Percentiles rank a stretch among this genome's conserved stretches.
phyloP scores from a whole-genome alignment of 2,797 vertebrate genomes.

The Enteromius thamalakanensis region DNA sequence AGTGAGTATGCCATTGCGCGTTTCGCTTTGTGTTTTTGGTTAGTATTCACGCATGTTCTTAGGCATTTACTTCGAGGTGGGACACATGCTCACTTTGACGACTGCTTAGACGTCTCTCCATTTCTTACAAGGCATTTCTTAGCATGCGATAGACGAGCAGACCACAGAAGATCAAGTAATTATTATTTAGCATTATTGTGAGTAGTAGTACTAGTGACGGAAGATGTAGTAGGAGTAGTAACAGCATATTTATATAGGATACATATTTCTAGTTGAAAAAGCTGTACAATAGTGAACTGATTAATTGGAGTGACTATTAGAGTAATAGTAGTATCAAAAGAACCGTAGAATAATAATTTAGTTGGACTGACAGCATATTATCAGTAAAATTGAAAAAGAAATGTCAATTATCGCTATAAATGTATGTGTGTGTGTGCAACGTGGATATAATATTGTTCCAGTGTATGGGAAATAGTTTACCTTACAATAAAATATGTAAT shows the following conservation, averaged over 20 bases:
- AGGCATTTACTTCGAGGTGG: slow-evolving; percentile 3
- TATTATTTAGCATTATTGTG: not conserved
- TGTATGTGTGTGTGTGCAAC: not conserved
- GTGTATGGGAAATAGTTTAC: not conserved
- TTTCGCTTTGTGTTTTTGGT: slow-evolving; percentile 40
- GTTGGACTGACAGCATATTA: not conserved
- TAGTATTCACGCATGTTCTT: slow-evolving; percentile 21
- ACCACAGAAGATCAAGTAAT: not conserved
- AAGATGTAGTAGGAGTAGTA: not conserved
- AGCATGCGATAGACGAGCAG: not conserved
- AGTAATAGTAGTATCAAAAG: not conserved
- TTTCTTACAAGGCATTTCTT: not conserved
- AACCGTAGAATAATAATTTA: not conserved
- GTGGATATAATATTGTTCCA: slow-evolving; percentile 4
- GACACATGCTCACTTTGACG: slow-evolving; percentile 32
- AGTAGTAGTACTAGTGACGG: not conserved
- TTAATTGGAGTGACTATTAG: not conserved
- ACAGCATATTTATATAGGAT: not conserved
- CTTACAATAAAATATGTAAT: not conserved
- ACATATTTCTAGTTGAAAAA: not conserved
- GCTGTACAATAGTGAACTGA: not conserved
- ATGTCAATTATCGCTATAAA: slow-evolving; percentile 2
- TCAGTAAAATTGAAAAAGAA: not conserved
- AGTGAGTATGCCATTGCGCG: slow-evolving; percentile 48
- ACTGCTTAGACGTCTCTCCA: not conserved